phyloP scores from a whole-genome alignment of 2,797 vertebrate genomes.

The Coccyzus lansbergi region DNA sequence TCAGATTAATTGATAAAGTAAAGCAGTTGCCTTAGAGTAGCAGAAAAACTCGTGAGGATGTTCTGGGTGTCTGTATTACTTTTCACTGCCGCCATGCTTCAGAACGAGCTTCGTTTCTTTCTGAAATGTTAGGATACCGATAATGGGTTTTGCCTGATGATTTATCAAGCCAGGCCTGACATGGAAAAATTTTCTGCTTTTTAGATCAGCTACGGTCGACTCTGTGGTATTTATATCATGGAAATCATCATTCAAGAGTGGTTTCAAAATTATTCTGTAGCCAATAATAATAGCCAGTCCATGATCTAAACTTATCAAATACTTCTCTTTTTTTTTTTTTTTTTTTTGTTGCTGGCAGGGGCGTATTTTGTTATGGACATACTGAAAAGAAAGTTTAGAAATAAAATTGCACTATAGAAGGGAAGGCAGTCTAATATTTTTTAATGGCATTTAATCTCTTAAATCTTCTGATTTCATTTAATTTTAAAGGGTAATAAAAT shows the following conservation, averaged over 20 bases:
- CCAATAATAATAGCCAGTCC: not conserved
- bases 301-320: not conserved
- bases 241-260: not conserved
- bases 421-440: constrained; percentile 21
- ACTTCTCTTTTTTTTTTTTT: not conserved
- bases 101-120: not conserved
- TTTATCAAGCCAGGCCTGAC: not conserved
- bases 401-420: not conserved
- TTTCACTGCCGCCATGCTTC: not conserved
- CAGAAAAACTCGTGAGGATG: not conserved
- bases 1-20: constrained; percentile 9
- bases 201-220: not conserved
- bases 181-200: not conserved
- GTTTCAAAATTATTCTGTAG: not conserved
- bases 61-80: not conserved
- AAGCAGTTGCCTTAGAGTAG: not conserved
- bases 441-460: constrained; percentile 44
- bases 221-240: not conserved
- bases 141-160: not conserved
- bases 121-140: not conserved
- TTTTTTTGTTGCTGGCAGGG: not conserved
- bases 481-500: constrained; percentile 63
- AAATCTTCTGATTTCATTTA: constrained; percentile 62
- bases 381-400: constrained; percentile 5
- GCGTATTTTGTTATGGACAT: not conserved